These are phyloP conservation scores for Oconnorella tubifera DNA, from an alignment of 2,888 invertebrate genomes.

Conservation along the genomic window DNA sequence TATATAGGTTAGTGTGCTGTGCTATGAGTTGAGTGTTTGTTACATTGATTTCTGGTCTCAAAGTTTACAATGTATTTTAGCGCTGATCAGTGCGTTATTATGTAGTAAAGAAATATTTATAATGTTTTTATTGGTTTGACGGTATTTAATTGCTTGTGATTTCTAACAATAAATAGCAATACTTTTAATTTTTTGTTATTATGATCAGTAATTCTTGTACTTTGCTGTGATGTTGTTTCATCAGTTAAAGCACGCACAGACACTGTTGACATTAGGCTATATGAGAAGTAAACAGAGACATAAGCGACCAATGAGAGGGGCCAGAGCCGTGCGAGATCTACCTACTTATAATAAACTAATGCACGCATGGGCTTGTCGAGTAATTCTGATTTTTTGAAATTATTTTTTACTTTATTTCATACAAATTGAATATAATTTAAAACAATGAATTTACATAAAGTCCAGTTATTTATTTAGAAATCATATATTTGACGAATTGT, in stretches of 20 bases:
- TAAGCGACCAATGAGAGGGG: background rate
- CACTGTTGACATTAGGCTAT: constrained; percentile 23
- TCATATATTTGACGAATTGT: background rate
- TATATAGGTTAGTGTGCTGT: too few relatives aligned
- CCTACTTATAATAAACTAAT: constrained; percentile 41
- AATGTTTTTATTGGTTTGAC: background rate
- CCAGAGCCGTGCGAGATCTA: constrained; percentile 34
- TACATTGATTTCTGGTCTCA: background rate
- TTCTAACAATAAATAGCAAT: background rate
- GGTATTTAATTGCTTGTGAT: background rate
- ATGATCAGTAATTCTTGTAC: background rate
- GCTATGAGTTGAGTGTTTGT: background rate
- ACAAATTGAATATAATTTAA: background rate
- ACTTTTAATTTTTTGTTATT: background rate
- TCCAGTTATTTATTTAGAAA: background rate
- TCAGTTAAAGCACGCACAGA: constrained; percentile 31
- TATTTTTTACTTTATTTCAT: background rate
- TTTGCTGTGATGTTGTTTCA: background rate
- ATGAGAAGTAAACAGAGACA: constrained; percentile 12
- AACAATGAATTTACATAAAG: background rate
- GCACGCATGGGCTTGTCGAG: constrained; percentile 43
- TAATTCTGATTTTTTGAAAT: constrained; percentile 16
- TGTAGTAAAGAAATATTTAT: background rate
- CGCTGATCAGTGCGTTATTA: too few relatives aligned
- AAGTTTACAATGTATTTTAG: too few relatives aligned